Conservation (phyloP, 30 jellyfish, hydroid and myxozoan species). For the Catostylus mosaicus region DNA sequence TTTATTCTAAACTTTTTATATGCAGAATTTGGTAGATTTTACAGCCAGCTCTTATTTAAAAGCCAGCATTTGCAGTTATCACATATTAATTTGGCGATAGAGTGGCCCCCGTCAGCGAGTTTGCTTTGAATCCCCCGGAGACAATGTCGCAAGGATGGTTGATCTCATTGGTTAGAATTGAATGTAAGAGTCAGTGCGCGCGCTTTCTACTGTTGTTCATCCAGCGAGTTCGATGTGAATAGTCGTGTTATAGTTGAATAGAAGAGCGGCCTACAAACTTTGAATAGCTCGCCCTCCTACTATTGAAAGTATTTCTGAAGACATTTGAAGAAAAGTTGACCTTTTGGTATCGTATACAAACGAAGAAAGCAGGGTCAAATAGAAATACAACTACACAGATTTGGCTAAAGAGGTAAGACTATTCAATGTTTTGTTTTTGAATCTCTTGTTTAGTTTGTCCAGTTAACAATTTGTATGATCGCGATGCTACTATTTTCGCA, state of each 20-base stretch:
- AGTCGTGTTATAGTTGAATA: conserved; percentile 74
- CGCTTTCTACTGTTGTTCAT: conserved; percentile 82
- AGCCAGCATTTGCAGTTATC: too few species aligned
- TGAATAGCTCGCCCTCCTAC: conserved; percentile 85
- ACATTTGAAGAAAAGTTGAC: conserved; percentile 82
- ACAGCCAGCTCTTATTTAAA: too few species aligned
- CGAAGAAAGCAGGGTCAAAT: conserved; percentile 71
- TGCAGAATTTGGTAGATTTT: too few species aligned
- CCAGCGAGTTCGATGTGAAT: conserved; percentile 73
- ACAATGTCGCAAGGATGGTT: conserved; percentile 28
- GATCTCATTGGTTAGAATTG: conserved; percentile 70
- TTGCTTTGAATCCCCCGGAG: conserved; percentile 72
- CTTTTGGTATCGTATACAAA: conserved; percentile 83
- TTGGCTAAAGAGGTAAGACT: conserved; percentile 53
- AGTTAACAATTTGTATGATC: conserved; percentile 1
- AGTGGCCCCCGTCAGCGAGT: conserved; percentile 69
- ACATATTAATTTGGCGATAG: neutral
- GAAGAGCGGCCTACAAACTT: conserved; percentile 75
- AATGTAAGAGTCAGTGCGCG: conserved; percentile 86
- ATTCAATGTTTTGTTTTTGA: conserved; percentile 58
- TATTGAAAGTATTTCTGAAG: conserved; percentile 75
- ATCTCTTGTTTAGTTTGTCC: conserved; percentile 42
- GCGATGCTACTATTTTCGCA: conserved; percentile 6
- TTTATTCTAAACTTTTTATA: too few species aligned
- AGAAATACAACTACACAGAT: conserved; percentile 52